These are phyloP conservation scores for Aspidiotus rigidus DNA, from an alignment of 2,888 invertebrate species.

Conservation along the genomic window DNA sequence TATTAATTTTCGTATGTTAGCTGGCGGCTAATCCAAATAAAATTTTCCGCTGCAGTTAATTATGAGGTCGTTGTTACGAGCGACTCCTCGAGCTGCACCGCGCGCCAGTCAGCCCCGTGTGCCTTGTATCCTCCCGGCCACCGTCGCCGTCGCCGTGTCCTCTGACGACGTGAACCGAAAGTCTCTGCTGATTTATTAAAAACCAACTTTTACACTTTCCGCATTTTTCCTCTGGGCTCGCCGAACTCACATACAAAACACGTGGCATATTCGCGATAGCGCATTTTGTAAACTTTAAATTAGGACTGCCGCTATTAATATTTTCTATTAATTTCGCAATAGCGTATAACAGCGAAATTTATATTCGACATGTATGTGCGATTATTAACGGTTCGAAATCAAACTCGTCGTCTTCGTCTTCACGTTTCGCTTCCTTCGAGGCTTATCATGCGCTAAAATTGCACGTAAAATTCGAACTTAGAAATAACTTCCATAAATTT, in stretches of 20 bases:
- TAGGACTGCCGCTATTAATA: slow-evolving; percentile 26
- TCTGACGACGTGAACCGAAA: slow-evolving; percentile 5
- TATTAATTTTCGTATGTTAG: slow-evolving; percentile 33
- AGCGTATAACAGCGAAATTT: background rate
- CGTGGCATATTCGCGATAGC: slow-evolving; percentile 29
- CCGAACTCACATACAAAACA: slow-evolving; percentile 30
- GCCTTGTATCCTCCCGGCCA: slow-evolving; percentile 7
- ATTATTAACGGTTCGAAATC: too few relatives aligned
- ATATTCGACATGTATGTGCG: too few relatives aligned
- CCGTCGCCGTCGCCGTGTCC: slow-evolving; percentile 6
- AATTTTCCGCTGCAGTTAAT: slow-evolving; percentile 33
- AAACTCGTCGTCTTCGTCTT: too few relatives aligned
- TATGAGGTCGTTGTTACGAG: slow-evolving; percentile 32
- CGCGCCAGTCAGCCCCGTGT: slow-evolving; percentile 21
- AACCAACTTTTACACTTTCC: slow-evolving; percentile 30
- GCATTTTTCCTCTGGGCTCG: slow-evolving; percentile 14
- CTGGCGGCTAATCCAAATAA: slow-evolving; percentile 32
- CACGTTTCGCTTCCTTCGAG: too few relatives aligned
- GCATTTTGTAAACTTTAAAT: slow-evolving; percentile 33
- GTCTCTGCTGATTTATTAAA: slow-evolving; percentile 31
- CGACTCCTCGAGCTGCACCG: slow-evolving; percentile 31
- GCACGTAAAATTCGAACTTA: too few relatives aligned
- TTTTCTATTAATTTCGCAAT: slow-evolving; percentile 31
- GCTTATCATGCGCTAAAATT: too few relatives aligned
- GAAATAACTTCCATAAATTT: too few relatives aligned